Conservation (phyloP, 2,113 vertebrate species). For the Dicerorhinus sumatrensis region DNA sequence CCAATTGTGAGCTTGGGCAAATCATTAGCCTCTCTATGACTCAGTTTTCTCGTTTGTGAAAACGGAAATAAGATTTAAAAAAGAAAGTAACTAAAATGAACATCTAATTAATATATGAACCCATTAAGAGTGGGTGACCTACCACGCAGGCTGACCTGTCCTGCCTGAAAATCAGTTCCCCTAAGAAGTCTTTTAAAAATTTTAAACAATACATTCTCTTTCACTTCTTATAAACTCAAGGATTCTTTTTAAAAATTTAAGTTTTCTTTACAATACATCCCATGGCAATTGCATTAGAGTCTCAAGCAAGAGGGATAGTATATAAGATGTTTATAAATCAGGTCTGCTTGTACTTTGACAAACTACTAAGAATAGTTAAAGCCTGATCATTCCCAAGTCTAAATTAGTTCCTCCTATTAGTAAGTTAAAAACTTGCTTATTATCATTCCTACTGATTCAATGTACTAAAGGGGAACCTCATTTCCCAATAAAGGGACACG, state of each 20-base stretch:
- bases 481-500: not conserved
- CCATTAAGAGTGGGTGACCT: not conserved
- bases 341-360: not conserved
- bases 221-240: not conserved
- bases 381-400: not conserved
- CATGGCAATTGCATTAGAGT: not conserved
- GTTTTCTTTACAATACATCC: not conserved
- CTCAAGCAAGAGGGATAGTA: not conserved
- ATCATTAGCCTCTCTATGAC: not conserved
- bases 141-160: not conserved
- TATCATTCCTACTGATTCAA: not conserved
- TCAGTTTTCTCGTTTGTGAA: conserved; percentile 22
- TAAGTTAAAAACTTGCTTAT: not conserved
- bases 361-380: conserved; percentile 49
- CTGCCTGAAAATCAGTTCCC: not conserved
- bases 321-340: not conserved
- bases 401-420: not conserved
- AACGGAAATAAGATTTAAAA: not conserved
- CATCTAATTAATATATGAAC: not conserved
- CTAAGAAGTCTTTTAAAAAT: not conserved
- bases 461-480: not conserved
- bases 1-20: not conserved
- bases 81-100: not conserved
- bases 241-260: not conserved
- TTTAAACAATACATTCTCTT: not conserved